These are phyloP conservation scores for Nettapus auritus DNA, from an alignment of 2,113 vertebrate species.

Conservation along the genomic window DNA sequence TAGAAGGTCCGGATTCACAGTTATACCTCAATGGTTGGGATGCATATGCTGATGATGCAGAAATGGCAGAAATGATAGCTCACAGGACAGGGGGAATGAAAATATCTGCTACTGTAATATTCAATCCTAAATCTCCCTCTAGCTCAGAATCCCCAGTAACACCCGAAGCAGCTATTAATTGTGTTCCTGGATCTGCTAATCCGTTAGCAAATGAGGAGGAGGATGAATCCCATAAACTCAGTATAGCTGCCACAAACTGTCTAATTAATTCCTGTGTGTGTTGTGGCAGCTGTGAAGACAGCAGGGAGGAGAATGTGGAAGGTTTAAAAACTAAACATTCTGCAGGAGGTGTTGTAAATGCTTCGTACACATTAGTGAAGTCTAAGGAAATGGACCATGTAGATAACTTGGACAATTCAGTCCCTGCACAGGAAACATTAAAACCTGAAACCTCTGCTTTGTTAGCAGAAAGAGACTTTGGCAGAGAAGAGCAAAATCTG, in stretches of 20 bases:
- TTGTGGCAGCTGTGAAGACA: constrained; percentile 89
- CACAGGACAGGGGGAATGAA: constrained; percentile 97
- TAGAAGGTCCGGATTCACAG: constrained; percentile 71
- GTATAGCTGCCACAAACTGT: constrained; percentile 86
- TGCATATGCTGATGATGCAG: constrained; percentile 74
- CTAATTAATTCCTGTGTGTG: constrained; percentile 95
- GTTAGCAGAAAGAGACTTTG: constrained; percentile 58
- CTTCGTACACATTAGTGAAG: constrained; percentile 77
- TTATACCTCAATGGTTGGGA: constrained; percentile 88
- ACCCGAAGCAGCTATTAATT: constrained; percentile 39
- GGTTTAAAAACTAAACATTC: constrained; percentile 68
- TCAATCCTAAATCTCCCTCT: constrained; percentile 90
- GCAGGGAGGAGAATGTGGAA: constrained; percentile 79
- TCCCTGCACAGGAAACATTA: constrained; percentile 62
- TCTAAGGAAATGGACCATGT: constrained; percentile 67
- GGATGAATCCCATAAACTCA: constrained; percentile 76
- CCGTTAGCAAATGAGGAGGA: constrained; percentile 46
- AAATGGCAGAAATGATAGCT: constrained; percentile 91
- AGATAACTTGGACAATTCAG: constrained; percentile 62
- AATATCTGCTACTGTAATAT: constrained; percentile 96
- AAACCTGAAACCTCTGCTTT: constrained; percentile 57
- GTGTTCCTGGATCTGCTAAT: constrained; percentile 23
- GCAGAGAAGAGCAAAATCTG: constrained; percentile 57
- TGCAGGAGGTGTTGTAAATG: constrained; percentile 69
- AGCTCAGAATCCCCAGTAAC: constrained; percentile 65